A percentile compares a stretch with the other conserved stretches of the same genome.
Evolutionary conservation across 2,888 invertebrate genomes (phyloP).

Genomic region (Nomada lathburiana): DNA sequence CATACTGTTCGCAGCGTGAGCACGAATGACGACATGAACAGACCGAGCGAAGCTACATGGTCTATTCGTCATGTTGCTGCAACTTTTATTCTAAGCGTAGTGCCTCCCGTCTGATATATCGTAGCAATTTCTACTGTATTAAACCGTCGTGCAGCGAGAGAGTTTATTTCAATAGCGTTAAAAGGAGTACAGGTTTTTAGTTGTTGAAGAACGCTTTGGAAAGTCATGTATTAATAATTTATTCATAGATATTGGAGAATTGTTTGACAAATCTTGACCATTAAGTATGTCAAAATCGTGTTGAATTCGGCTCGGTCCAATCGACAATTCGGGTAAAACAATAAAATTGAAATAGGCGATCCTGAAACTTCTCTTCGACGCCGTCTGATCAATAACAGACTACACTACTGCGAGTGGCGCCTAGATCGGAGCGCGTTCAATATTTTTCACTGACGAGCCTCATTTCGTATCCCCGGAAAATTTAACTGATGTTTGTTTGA

Average conservation of each 20-base stretch:
- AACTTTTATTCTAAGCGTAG: slow-evolving; percentile 2
- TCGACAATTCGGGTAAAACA: slow-evolving; percentile 3
- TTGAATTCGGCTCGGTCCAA: not conserved
- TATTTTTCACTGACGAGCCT: not conserved
- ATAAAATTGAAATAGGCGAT: slow-evolving; percentile 15
- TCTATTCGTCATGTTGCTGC: not conserved
- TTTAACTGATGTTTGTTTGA: not conserved
- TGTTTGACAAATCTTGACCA: too few species aligned
- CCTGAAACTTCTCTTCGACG: slow-evolving; percentile 2
- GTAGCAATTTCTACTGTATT: not conserved
- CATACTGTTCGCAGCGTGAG: not conserved
- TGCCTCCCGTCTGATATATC: not conserved
- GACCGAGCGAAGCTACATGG: not conserved
- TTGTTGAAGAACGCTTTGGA: not conserved
- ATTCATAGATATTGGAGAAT: too few species aligned
- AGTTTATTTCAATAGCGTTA: not conserved
- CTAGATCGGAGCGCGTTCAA: not conserved
- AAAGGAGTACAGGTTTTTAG: not conserved
- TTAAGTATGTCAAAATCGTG: too few species aligned
- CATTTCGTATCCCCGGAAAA: not conserved
- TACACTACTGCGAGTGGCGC: slow-evolving; percentile 21
- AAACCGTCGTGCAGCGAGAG: not conserved
- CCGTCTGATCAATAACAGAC: slow-evolving; percentile 39
- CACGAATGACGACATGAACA: slow-evolving; percentile 6
- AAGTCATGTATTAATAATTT: too few species aligned